Evolutionary conservation across 2,797 vertebrate genomes (phyloP).

Genomic region (Urosaurus nigricauda): DNA sequence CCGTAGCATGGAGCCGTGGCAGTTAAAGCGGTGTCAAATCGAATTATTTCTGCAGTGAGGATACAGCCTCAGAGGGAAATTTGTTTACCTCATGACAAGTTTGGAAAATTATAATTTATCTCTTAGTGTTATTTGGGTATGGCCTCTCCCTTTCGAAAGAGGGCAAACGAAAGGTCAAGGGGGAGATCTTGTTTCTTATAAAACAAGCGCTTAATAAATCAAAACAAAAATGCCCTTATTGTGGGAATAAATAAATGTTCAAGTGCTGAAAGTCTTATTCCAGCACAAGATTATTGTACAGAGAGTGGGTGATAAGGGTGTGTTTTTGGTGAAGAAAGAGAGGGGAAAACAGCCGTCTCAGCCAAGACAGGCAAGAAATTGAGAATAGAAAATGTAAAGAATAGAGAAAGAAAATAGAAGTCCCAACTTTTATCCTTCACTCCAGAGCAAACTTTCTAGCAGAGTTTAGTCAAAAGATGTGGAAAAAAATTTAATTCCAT

Average conservation of each 20-base stretch:
- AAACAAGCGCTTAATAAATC: not conserved
- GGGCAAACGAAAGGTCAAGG: not conserved
- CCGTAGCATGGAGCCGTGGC: no score
- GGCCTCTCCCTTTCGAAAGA: not conserved
- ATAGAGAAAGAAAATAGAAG: not conserved
- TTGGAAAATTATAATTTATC: not conserved
- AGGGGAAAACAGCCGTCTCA: not conserved
- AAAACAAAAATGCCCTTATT: not conserved
- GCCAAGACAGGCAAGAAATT: constrained; percentile 16
- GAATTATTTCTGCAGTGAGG: no score
- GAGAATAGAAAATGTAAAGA: not conserved
- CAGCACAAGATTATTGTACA: not conserved
- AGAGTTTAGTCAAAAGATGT: not conserved
- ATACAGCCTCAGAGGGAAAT: not conserved
- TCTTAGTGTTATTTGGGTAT: not conserved
- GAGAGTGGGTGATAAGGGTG: not conserved
- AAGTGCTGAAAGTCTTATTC: rapidly evolving
- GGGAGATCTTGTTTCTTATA: not conserved
- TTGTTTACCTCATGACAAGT: not conserved
- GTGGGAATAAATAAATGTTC: not conserved
- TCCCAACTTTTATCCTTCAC: constrained; percentile 5
- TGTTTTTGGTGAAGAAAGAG: not conserved
- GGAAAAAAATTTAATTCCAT: not conserved
- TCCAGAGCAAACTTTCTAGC: not conserved
- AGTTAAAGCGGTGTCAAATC: no score